Base-by-base conservation (phyloP, 2,888 invertebrate species). In the Drosophila subsilvestris region DNA sequence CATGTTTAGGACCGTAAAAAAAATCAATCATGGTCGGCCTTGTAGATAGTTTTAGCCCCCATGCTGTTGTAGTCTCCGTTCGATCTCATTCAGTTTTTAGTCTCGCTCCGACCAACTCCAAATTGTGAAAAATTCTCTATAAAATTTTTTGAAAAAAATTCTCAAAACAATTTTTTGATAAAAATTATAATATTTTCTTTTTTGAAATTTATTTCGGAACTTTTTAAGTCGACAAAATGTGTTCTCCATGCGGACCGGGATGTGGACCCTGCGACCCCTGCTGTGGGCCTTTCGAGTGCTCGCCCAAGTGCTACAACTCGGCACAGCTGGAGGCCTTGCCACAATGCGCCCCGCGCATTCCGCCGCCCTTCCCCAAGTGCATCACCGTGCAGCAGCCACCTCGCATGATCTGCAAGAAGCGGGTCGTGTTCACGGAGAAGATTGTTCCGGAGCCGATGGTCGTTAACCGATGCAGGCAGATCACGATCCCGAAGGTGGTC, bases 331-430 rank as follows among this genome's bases (percentile, higher is more conserved):
- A 90, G 47, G 89, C 90, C 4, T 65, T 91, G 61, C 91, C 91
- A 22, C 91, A 91, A 76, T 91, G 91, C 67, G 89, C 89, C 4
- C 88, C 90, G 25, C 86, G 89, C 63, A 84, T 89, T 22, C 90
- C 90, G 43, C 90, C 90, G 10, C 90, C 90, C 6, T 68, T 84
- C 37, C 90, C 91, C 20, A 90, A 89, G 72, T 89, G 89, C 71
- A 89, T 91, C 32, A 90, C 91, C 12, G 86, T 91, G 5, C 91
- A 91, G 58, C 91, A 91, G 59, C 91, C 90, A 1, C 91, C 91
- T 0, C 89, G 90, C 9, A 75, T 91, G 18, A 86, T 91, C 54
- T 89, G 89, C 66, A 89, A 90, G 74, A 91, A 91, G 77, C 89
- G 90, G 14, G 90, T 91, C 22, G 88, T 91, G 2, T 90, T 90